Base-by-base conservation (phyloP, 2,113 vertebrate genomes). In the Prionailurus bengalensis region DNA sequence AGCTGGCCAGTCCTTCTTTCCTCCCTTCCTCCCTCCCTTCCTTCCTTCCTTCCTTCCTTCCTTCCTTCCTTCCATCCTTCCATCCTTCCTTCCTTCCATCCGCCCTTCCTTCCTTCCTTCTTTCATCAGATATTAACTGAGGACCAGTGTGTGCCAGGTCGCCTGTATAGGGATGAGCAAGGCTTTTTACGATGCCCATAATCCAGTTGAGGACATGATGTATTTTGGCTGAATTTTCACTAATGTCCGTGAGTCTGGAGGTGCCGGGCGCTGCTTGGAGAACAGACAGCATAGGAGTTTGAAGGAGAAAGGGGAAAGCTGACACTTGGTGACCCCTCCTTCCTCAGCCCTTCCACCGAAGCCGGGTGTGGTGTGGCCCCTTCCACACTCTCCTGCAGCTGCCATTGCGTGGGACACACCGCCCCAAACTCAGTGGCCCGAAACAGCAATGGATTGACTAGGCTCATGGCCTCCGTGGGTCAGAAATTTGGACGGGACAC, bases 321-420 rank as follows among this genome's bases (percentile, higher is more conserved):
- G 12, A 3, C 17, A 15, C 51, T 48, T 0, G 6, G 42, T 3
- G 16, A 31, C 10, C 27, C 14, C 31, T 4, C 66, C 58, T 15
- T 7, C 17, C 0, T 15, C 11, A 11, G 55, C 9, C 31, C 29
- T 55, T 51, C 13, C 0, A 7, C 27, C 0, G 2, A 13, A 4
- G 29, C 27, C 29, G 45, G 45, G 45, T 71, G 66, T 91, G 15
- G 21, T 61, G 9, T 17, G 23, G 74, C 15, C 1, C 12, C 25
- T 12, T 7, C 7, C 48, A 55, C 73, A 9, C 6, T 27, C 13
- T 14, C 8, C 45, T 13, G 27, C 4, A 21, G 42, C 3, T 7
- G 4, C 58, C 19, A 0, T 48, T 8, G 16, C 1, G 4, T 39
- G 2, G 19, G 55, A 23, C 89, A 12, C 25, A 21, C 19, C 9